phyloP scores from a whole-genome alignment of 2,113 vertebrate genomes.

The Lucifuga dentata region DNA sequence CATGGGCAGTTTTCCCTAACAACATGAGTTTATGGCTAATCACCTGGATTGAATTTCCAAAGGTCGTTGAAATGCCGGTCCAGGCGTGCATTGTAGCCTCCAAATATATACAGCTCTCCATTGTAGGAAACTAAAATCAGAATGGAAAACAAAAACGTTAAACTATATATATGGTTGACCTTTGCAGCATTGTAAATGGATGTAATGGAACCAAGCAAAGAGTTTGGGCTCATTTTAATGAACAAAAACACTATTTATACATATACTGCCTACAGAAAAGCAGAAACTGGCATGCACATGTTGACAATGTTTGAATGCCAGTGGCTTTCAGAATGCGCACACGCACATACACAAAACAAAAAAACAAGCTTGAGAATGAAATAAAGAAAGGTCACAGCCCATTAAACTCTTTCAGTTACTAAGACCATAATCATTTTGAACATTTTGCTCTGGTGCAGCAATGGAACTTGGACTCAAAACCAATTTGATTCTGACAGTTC shows the following conservation, averaged over 20 bases:
- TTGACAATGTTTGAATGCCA: too few species aligned
- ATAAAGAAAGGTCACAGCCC: conserved; percentile 14
- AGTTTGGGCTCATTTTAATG: too few species aligned
- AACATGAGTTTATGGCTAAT: conserved; percentile 27
- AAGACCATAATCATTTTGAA: too few species aligned
- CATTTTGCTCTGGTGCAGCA: too few species aligned
- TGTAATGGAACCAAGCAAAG: too few species aligned
- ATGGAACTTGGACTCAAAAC: too few species aligned
- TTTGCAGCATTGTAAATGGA: conserved; percentile 1
- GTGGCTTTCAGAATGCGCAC: too few species aligned
- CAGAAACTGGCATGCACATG: too few species aligned
- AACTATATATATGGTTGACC: background rate
- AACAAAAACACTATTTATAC: too few species aligned
- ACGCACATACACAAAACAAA: background rate
- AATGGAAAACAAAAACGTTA: conserved; percentile 2
- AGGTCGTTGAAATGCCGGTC: conserved; percentile 98
- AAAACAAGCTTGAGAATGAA: conserved; percentile 1
- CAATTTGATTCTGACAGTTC: too few species aligned
- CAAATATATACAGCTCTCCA: conserved; percentile 95
- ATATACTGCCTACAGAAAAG: too few species aligned
- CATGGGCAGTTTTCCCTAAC: background rate
- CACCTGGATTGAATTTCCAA: conserved; percentile 99
- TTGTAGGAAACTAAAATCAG: conserved; percentile 90
- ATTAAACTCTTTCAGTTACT: too few species aligned
- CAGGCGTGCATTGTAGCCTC: conserved; percentile 95